These are phyloP conservation scores for Potamarius usumacintae DNA, from an alignment of 2,113 vertebrate genomes.

Conservation along the genomic window DNA sequence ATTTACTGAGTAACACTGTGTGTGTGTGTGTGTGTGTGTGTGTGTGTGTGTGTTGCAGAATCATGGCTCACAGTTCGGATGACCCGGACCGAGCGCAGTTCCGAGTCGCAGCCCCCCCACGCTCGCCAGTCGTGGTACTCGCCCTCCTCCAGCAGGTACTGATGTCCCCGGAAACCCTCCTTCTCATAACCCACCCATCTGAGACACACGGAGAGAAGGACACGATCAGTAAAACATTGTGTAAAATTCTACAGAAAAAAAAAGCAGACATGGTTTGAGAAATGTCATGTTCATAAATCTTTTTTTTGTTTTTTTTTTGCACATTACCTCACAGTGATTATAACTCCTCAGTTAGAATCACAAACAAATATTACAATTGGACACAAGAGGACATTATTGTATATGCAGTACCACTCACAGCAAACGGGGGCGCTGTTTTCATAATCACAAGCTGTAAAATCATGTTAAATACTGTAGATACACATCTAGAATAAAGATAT, in stretches of 20 bases:
- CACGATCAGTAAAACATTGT: background rate
- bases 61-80: slow-evolving; percentile 82
- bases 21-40: slow-evolving; percentile 6
- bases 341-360: background rate
- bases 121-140: slow-evolving; percentile 88
- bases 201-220: background rate
- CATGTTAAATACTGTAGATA: background rate
- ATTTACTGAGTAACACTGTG: background rate
- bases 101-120: slow-evolving; percentile 83
- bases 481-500: background rate
- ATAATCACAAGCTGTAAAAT: background rate
- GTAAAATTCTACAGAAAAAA: background rate
- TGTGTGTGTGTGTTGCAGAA: background rate
- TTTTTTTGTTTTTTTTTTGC: background rate
- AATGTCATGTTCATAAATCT: background rate
- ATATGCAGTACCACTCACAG: background rate
- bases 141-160: slow-evolving; percentile 96
- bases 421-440: background rate
- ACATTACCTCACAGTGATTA: background rate
- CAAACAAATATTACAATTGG: background rate
- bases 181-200: slow-evolving; percentile 97
- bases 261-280: background rate
- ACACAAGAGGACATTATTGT: too few relatives aligned
- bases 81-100: slow-evolving; percentile 82
- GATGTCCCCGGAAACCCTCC: slow-evolving; percentile 89